phyloP scores from a whole-genome alignment of 2,888 invertebrate species.

The Ophion ventricosus region DNA sequence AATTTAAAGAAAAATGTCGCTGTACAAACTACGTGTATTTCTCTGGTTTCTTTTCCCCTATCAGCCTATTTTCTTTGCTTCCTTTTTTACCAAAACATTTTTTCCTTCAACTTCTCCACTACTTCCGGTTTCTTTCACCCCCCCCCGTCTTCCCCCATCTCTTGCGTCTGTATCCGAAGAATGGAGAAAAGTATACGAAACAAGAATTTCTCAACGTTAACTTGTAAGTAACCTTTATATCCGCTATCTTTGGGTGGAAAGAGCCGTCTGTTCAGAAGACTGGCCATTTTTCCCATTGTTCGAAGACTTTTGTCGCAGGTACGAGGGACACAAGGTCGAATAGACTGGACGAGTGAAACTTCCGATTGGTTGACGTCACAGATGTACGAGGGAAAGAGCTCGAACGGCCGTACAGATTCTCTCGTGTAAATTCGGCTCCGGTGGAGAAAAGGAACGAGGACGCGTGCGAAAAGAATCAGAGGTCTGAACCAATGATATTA shows the following conservation, averaged over 20 bases:
- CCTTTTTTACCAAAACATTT: too few relatives aligned
- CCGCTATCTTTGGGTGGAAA: neutral
- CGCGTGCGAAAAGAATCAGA: neutral
- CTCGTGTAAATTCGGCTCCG: neutral
- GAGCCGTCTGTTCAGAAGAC: neutral
- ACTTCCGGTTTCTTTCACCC: too few relatives aligned
- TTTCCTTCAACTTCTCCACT: too few relatives aligned
- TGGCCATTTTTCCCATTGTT: conserved; percentile 7
- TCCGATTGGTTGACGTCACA: neutral
- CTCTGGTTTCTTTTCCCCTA: neutral
- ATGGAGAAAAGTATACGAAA: too few relatives aligned
- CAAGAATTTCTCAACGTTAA: too few relatives aligned
- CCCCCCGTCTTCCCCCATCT: too few relatives aligned
- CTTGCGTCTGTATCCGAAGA: too few relatives aligned
- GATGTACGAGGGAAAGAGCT: conserved; percentile 8
- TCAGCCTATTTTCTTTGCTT: too few relatives aligned
- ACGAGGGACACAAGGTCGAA: conserved; percentile 32
- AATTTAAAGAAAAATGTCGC: too few relatives aligned
- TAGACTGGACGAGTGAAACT: neutral
- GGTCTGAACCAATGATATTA: too few relatives aligned
- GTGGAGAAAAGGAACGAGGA: conserved; percentile 3
- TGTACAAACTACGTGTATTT: neutral
- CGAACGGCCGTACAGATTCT: neutral
- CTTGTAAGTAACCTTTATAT: too few relatives aligned
- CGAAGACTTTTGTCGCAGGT: conserved; percentile 18